Base-by-base conservation (phyloP, 35 echinoderm and acorn worm genomes). In the Strongylocentrotus purpuratus region DNA sequence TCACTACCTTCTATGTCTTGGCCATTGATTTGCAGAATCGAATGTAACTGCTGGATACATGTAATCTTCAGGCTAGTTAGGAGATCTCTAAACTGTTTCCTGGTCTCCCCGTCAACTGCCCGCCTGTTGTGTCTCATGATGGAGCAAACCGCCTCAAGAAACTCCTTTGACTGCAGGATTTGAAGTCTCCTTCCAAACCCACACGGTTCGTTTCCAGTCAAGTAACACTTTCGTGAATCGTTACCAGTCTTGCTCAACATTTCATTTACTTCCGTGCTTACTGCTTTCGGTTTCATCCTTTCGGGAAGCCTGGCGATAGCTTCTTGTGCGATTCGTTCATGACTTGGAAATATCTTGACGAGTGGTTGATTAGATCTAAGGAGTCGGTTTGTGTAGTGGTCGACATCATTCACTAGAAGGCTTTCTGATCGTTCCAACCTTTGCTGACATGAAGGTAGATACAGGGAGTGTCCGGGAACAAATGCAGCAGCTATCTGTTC, bases 1-100 rank as follows among this genome's bases (percentile, higher is more conserved):
- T 47, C 91, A 93, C 91, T 93, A 0, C 48, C 91, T 31, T 47
- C 48, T 31, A 93, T 93, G n/a, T 47, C 22, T 50, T 47, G 1
- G 13, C 91, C 91, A 93, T 93, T 31, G 46, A 93, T 93, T 22
- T 93, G 91, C 13, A 93, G 48, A 28, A 93, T 31, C 0, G 91
- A 50, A 15, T 93, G 91, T 7, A 93, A 13, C 11, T 32, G 45
- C 45, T 93, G 18, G 47, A 93, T 93, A 31, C 91, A 93, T 13
- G n/a, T 93, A 12, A 93, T 46, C 45, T 89, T 46, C 31, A 89
- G 25, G 0, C 46, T 5, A 14, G 3, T 18, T 10, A 93, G 31
- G 8, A 0, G 6, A 50, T 93, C 28, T 58, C 41, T 47, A 47
- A 50, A 58, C 46, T 20, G 91, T 46, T 20, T 46, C 87, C 32